Conservation (phyloP, 2,113 vertebrate genomes). For the Mustelus asterias region DNA sequence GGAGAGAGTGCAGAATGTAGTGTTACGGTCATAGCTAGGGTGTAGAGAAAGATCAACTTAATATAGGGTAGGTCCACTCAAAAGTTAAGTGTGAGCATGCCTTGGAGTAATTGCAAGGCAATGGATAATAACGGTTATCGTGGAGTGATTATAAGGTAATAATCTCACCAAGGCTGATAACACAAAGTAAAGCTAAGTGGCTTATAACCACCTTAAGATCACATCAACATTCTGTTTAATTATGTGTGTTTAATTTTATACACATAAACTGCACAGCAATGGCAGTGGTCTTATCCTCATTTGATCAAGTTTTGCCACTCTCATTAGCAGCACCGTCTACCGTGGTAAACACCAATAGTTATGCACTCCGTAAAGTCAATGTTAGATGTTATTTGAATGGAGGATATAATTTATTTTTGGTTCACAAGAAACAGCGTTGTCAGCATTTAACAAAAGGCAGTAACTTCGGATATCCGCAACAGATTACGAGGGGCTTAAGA, state of each 20-base stretch:
- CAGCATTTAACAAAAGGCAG: neutral
- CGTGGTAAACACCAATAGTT: neutral
- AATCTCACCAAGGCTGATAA: neutral
- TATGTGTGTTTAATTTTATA: neutral
- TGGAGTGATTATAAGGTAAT: neutral
- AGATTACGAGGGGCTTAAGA: neutral
- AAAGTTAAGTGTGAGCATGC: too few species aligned
- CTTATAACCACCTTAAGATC: neutral
- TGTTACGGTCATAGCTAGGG: too few species aligned
- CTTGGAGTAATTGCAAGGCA: neutral
- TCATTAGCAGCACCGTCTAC: neutral
- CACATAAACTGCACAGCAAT: neutral
- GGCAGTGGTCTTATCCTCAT: neutral
- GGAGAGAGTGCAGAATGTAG: too few species aligned
- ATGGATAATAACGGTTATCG: neutral
- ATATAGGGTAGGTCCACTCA: too few species aligned
- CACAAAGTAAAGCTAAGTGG: neutral
- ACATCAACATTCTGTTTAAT: neutral
- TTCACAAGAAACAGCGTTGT: neutral
- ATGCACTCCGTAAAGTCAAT: neutral
- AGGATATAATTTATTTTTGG: neutral
- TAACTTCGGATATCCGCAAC: neutral
- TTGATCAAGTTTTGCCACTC: neutral
- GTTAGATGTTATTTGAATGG: neutral
- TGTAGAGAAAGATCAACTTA: too few species aligned